Percentiles rank a stretch among this genome's conserved stretches.
Conservation (phyloP, 2,113 vertebrate genomes). For the Marmota monax region DNA sequence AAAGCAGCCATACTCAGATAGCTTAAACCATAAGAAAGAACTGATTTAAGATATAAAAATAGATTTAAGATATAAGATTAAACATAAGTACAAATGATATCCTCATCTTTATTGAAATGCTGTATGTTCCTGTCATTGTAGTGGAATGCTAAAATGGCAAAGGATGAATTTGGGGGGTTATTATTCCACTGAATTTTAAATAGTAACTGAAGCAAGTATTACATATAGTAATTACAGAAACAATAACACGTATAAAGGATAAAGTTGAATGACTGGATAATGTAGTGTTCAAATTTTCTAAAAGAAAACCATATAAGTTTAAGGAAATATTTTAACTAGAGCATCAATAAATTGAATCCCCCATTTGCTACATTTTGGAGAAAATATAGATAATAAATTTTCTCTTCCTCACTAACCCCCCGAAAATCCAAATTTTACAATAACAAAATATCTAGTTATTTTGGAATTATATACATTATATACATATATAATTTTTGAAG, state of each 20-base stretch:
- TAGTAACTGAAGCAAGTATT: slow-evolving; percentile 57
- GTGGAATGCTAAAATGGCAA: slow-evolving; percentile 27
- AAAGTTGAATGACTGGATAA: slow-evolving; percentile 46
- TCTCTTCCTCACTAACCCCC: neutral
- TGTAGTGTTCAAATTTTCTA: slow-evolving; percentile 35
- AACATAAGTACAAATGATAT: slow-evolving; percentile 67
- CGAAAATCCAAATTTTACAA: neutral
- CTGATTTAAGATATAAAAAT: slow-evolving; percentile 71
- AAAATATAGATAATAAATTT: slow-evolving; percentile 37
- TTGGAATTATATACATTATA: neutral
- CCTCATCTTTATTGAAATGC: neutral
- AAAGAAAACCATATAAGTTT: slow-evolving; percentile 31
- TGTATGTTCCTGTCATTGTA: slow-evolving; percentile 47
- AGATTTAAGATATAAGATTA: slow-evolving; percentile 73
- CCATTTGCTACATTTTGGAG: neutral
- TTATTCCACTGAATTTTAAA: slow-evolving; percentile 69
- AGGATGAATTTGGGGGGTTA: neutral
- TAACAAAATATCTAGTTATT: neutral
- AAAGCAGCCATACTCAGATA: slow-evolving; percentile 76
- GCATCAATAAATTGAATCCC: neutral
- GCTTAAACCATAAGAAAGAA: slow-evolving; percentile 72
- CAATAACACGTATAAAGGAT: slow-evolving; percentile 13
- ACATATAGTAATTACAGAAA: slow-evolving; percentile 58
- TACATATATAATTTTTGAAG: neutral
- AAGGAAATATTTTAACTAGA: slow-evolving; percentile 47